Evolutionary conservation across 2,888 invertebrate genomes (phyloP).

Genomic region (Alitta virens): DNA sequence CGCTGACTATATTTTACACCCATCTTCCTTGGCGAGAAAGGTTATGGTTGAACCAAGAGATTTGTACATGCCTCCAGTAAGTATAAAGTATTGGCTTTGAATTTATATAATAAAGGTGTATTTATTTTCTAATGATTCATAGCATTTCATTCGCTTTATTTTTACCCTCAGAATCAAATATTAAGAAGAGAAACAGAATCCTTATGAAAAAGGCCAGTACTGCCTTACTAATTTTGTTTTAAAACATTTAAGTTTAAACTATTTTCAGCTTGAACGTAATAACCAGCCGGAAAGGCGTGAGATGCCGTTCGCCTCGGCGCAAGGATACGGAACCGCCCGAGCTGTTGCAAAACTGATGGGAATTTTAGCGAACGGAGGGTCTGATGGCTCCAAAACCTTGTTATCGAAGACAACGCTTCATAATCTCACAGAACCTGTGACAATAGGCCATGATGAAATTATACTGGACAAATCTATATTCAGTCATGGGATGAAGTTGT

Average conservation of each 20-base stretch:
- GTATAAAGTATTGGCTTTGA: conserved; percentile 18
- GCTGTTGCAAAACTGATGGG: conserved; percentile 25
- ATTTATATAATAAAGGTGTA: too few relatives aligned
- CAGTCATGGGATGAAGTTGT: conserved; percentile 17
- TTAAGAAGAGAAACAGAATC: neutral
- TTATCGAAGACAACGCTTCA: conserved; percentile 3
- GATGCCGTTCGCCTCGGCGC: conserved; percentile 36
- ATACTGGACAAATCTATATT: conserved; percentile 15
- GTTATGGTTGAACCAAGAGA: conserved; percentile 31
- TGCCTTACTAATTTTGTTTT: neutral
- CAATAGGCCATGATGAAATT: conserved; percentile 11
- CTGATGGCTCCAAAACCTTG: conserved; percentile 1
- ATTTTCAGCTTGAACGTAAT: conserved; percentile 29
- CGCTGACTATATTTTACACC: too few relatives aligned
- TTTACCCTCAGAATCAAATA: neutral
- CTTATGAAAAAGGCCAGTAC: neutral
- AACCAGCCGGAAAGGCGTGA: conserved; percentile 43
- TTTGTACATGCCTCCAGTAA: conserved; percentile 20
- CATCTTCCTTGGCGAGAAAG: conserved; percentile 25
- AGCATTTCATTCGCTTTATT: too few relatives aligned
- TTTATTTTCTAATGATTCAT: too few relatives aligned
- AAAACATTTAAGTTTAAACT: neutral
- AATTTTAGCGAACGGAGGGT: conserved; percentile 20
- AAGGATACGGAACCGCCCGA: conserved; percentile 30
- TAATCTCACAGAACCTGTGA: conserved; percentile 8